These are phyloP conservation scores for Nysson spinosus DNA, from an alignment of 2,888 invertebrate species.

Conservation along the genomic window DNA sequence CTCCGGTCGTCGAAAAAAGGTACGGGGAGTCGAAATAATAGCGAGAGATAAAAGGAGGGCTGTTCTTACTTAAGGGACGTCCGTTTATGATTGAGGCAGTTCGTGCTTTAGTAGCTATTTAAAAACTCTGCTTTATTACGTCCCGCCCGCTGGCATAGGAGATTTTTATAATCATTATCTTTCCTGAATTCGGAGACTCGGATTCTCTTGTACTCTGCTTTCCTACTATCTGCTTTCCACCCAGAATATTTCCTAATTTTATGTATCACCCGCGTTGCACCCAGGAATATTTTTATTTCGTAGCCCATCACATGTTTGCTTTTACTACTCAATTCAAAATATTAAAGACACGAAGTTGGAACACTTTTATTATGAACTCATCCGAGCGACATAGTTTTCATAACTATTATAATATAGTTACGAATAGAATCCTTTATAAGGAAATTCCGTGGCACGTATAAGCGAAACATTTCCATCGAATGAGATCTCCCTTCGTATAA, in stretches of 20 bases:
- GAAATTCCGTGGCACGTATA: constrained; percentile 13
- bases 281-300: constrained; percentile 7
- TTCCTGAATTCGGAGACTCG: constrained; percentile 26
- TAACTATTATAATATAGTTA: too few species aligned
- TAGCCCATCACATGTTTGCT: background rate
- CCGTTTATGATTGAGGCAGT: constrained; percentile 68
- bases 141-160: constrained; percentile 50
- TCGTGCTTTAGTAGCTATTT: constrained; percentile 64
- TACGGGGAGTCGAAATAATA: constrained; percentile 64
- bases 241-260: constrained; percentile 21
- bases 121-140: constrained; percentile 66
- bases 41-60: constrained; percentile 65
- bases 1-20: constrained; percentile 39
- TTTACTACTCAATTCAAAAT: constrained; percentile 4
- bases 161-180: constrained; percentile 59
- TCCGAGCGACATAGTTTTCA: background rate
- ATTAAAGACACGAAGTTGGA: too few species aligned
- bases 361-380: too few species aligned
- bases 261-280: constrained; percentile 1
- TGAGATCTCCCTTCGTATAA: constrained; percentile 50
- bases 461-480: constrained; percentile 12
- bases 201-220: constrained; percentile 29
- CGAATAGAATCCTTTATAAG: too few species aligned
- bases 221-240: constrained; percentile 7
- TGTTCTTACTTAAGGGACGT: constrained; percentile 66